Evolutionary conservation across 2,888 invertebrate genomes (phyloP), one percentile per base, ranked within the genome.

Genomic region (Acanthoscelides obtectus): DNA sequence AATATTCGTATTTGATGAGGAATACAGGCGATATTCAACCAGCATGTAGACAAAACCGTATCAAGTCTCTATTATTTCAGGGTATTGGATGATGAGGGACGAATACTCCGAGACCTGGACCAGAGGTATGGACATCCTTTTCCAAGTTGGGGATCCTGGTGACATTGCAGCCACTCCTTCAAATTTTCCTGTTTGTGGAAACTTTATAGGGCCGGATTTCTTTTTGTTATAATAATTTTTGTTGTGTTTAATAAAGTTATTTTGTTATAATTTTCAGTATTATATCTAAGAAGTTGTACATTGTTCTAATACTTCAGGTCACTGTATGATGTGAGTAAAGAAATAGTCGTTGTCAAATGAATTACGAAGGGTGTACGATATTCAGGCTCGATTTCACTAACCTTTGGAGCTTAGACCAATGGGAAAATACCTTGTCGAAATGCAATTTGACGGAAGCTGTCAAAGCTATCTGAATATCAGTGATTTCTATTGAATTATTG

Each of bases 1-100:
- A n/a, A n/a, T 27, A 68, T 70, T 67, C 25, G 45, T 8, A 69
- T 21, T 20, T n/a, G 17, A 68, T 20, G 22, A 67, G 22, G 17
- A 6, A 64, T 22, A 66, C 2, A 8, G 63, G 20, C n/a, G 27
- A 67, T 66, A 5, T 22, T 20, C 20, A 21, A n/a, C n/a, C n/a
- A n/a, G n/a, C n/a, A n/a, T n/a, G n/a, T n/a, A n/a, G n/a, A n/a
- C n/a, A n/a, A n/a, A n/a, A n/a, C 17, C 8, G 17, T 25, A 45
- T 45, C 17, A 1, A 45, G 17, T 12, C 17, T 20, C 21, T 6
- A 75, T 72, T 70, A 66, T 77, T 84, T 67, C 78, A 91, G 94
- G 94, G 19, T 93, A 90, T 79, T 94, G 94, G 94, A 88, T 94
- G 84, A 87, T 94, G 83, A 90, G 94, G 77, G 94, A 94, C 77